Evolutionary conservation across 1,140 invertebrate genomes (phyloP).

Genomic region (Procambarus virginalis): DNA sequence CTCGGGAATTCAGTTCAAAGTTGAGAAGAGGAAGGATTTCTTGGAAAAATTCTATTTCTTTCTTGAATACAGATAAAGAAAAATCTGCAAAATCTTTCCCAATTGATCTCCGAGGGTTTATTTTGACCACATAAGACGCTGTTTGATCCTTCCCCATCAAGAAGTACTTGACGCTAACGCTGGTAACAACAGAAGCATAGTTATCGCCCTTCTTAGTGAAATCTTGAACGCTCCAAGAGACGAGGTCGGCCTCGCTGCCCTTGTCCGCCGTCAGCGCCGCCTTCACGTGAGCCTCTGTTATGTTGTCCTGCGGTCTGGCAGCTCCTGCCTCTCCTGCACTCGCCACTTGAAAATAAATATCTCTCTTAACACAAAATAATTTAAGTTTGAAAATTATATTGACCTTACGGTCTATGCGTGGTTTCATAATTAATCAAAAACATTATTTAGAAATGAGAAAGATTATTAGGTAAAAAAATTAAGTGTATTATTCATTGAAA

Average conservation of each 20-base stretch:
- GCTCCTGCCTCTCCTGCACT: no score
- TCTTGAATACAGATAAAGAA: not conserved
- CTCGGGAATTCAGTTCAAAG: not conserved
- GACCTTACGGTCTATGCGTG: no score
- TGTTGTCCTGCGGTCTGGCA: no score
- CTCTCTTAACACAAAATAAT: no score
- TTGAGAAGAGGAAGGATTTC: not conserved
- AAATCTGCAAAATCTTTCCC: no score
- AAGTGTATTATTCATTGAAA: no score
- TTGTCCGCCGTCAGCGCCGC: conserved; percentile 23
- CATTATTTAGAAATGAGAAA: no score
- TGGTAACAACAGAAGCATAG: conserved; percentile 34
- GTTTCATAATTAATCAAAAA: no score
- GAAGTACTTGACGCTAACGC: conserved; percentile 32
- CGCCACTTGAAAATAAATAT: no score
- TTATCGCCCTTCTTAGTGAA: conserved; percentile 58
- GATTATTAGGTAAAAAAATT: no score
- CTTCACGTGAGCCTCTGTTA: no score
- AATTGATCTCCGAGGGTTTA: not conserved
- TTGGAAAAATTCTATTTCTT: not conserved
- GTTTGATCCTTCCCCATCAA: not conserved
- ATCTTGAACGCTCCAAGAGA: conserved; percentile 11
- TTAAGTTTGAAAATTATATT: no score
- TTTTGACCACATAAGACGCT: conserved; percentile 20
- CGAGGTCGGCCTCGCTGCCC: conserved; percentile 19